Percentiles rank a stretch among this genome's conserved stretches.
Conservation (phyloP, 2,113 vertebrate species). For the Tursiops truncatus region DNA sequence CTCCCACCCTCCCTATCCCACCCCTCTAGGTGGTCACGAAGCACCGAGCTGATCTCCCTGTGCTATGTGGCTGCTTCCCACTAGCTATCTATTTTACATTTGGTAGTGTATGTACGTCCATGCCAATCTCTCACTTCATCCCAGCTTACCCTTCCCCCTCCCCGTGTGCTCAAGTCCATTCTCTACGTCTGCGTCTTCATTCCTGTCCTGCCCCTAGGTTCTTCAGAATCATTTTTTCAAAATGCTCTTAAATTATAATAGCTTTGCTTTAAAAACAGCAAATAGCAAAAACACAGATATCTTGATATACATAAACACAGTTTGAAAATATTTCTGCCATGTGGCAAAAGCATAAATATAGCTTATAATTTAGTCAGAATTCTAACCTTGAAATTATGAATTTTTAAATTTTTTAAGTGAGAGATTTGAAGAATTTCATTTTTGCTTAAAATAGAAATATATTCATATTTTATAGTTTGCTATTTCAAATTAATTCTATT, state of each 20-base stretch:
- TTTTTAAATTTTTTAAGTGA: neutral
- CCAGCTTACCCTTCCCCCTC: too few relatives aligned
- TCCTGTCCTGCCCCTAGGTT: too few relatives aligned
- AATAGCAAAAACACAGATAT: neutral
- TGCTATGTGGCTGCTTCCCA: too few relatives aligned
- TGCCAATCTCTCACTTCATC: too few relatives aligned
- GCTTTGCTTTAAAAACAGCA: neutral
- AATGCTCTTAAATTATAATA: slow-evolving; percentile 43
- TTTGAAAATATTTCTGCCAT: neutral
- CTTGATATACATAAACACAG: neutral
- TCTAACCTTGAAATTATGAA: neutral
- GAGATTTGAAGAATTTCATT: neutral
- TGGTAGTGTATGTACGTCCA: too few relatives aligned
- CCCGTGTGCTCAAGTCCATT: too few relatives aligned
- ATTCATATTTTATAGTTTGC: neutral
- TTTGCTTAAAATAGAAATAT: neutral
- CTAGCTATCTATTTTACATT: too few relatives aligned
- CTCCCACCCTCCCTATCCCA: too few relatives aligned
- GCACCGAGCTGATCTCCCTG: too few relatives aligned
- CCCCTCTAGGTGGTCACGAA: too few relatives aligned
- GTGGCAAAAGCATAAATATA: neutral
- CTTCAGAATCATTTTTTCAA: neutral
- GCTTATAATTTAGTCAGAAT: neutral
- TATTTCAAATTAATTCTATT: neutral
- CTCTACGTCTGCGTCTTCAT: too few relatives aligned